Percentiles rank a stretch among this genome's conserved stretches.
Evolutionary conservation across 2,888 invertebrate genomes (phyloP).

Genomic region (Silvanus unidentatus): DNA sequence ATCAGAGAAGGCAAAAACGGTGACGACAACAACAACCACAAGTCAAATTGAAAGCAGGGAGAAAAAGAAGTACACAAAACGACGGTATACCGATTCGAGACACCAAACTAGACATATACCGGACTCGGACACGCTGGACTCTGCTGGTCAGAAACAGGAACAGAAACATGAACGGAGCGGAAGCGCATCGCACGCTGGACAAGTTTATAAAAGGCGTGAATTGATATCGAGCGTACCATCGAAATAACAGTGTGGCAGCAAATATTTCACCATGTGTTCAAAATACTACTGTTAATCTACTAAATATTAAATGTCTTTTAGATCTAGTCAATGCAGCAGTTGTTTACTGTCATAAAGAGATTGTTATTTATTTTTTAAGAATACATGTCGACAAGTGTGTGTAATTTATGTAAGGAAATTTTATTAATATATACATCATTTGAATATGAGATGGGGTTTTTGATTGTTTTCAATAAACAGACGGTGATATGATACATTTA

Average conservation of each 20-base stretch:
- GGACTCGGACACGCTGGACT: slow-evolving; percentile 49
- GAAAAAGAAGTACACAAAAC: slow-evolving; percentile 56
- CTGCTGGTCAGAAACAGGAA: slow-evolving; percentile 26
- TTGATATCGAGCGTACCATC: slow-evolving; percentile 70
- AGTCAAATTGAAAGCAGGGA: slow-evolving; percentile 39
- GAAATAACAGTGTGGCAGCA: slow-evolving; percentile 24
- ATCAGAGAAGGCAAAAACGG: slow-evolving; percentile 47
- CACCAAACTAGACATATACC: slow-evolving; percentile 56
- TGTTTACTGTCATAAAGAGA: slow-evolving; percentile 4
- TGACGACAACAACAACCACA: slow-evolving; percentile 31
- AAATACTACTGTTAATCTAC: slow-evolving; percentile 6
- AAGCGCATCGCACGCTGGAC: slow-evolving; percentile 40
- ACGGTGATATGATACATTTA: neutral
- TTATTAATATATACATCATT: too few relatives aligned
- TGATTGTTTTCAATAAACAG: too few relatives aligned
- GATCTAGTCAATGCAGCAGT: slow-evolving; percentile 26
- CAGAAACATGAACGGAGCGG: slow-evolving; percentile 24
- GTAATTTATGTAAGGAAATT: too few relatives aligned
- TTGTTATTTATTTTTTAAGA: slow-evolving; percentile 34
- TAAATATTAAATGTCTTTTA: slow-evolving; percentile 20
- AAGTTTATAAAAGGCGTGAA: slow-evolving; percentile 72
- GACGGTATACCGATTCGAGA: slow-evolving; percentile 56
- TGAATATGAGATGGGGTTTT: too few relatives aligned
- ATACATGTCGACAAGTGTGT: slow-evolving; percentile 22
- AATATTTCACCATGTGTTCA: slow-evolving; percentile 25